phyloP scores from a whole-genome alignment of 2,797 vertebrate genomes.

The Spinus pinus region DNA sequence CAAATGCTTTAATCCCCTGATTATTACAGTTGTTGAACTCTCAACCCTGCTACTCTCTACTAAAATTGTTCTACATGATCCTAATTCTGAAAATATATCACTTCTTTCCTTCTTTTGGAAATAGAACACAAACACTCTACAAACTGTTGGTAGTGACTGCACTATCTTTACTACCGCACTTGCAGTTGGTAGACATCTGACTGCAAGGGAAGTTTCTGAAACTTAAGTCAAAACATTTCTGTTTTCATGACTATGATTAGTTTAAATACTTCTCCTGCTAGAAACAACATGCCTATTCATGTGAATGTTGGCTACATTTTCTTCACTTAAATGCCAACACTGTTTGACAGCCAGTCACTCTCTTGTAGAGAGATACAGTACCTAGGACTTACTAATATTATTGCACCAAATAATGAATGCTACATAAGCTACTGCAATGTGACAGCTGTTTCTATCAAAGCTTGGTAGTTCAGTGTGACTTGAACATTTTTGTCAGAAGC shows the following conservation, averaged over 20 bases:
- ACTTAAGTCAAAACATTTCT: neutral
- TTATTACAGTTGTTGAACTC: neutral
- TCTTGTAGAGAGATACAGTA: neutral
- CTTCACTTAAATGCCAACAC: neutral
- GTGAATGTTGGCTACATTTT: neutral
- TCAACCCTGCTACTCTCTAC: neutral
- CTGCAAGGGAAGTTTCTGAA: neutral
- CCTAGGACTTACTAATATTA: neutral
- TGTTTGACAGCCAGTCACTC: neutral
- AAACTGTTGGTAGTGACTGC: neutral
- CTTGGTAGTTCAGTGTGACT: neutral
- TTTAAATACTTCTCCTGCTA: neutral
- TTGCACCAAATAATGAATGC: neutral
- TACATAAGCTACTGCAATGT: neutral
- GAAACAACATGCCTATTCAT: neutral
- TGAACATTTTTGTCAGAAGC: neutral
- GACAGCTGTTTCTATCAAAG: neutral
- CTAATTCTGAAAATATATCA: neutral
- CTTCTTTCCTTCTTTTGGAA: neutral
- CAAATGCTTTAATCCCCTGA: neutral
- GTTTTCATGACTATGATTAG: neutral
- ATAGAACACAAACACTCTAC: neutral
- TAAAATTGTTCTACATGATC: neutral
- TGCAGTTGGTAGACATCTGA: neutral
- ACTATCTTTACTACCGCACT: neutral